Conservation (phyloP, 2,888 invertebrate species). For the Uropetala carovei region DNA sequence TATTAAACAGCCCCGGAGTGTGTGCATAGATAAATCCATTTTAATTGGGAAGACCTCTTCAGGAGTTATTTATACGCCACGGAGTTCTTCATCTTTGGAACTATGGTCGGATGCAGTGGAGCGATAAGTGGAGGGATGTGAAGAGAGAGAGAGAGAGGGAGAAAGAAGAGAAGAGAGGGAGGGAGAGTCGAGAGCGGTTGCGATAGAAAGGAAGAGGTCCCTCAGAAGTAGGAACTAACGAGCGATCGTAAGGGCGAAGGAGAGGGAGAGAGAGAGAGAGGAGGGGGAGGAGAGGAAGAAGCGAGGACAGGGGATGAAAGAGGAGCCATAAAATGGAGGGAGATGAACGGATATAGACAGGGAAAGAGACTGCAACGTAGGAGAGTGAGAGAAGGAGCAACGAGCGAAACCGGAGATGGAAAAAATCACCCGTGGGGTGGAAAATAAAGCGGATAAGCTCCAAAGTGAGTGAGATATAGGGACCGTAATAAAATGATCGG, state of each 20-base stretch:
- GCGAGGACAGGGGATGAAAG: not conserved
- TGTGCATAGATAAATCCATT: slow-evolving; percentile 55
- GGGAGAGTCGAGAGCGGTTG: not conserved
- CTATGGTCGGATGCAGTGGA: slow-evolving; percentile 29
- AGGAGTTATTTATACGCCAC: slow-evolving; percentile 35
- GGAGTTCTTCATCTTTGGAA: slow-evolving; percentile 55
- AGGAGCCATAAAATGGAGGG: not conserved
- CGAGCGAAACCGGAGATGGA: not conserved
- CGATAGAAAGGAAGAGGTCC: no score
- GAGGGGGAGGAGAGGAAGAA: not conserved
- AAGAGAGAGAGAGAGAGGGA: not conserved
- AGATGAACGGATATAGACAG: not conserved
- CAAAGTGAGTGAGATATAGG: not conserved
- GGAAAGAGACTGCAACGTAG: not conserved
- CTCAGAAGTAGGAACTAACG: no score
- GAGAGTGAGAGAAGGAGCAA: not conserved
- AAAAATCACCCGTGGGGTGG: not conserved
- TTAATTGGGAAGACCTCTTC: slow-evolving; percentile 48
- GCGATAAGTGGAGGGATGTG: not conserved
- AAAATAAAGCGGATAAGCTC: slow-evolving; percentile 16
- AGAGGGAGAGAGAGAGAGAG: not conserved
- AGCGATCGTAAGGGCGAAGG: not conserved
- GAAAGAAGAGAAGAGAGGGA: not conserved
- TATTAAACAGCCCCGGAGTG: slow-evolving; percentile 29
- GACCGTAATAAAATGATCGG: slow-evolving; percentile 22